A percentile compares a stretch with the other conserved stretches of the same genome.
These are phyloP conservation scores for Acinonyx jubatus DNA, from an alignment of 2,113 vertebrate species.

Conservation along the genomic window DNA sequence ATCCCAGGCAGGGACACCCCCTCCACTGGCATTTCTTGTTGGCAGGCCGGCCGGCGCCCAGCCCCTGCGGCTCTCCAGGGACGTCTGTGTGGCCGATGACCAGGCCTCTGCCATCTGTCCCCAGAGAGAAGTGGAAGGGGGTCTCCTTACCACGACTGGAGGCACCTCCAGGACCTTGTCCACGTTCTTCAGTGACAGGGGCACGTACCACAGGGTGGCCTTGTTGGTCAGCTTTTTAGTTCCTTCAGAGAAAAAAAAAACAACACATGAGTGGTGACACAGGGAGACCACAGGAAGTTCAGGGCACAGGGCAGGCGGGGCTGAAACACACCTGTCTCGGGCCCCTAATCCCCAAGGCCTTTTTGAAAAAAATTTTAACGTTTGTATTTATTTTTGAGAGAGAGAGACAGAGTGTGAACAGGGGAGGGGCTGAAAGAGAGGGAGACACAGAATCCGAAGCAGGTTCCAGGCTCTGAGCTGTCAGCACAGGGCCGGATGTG, in stretches of 20 bases:
- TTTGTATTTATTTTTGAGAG: too few species aligned
- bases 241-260: conserved; percentile 85
- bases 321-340: too few species aligned
- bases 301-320: too few species aligned
- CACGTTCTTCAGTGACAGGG: conserved; percentile 92
- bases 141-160: conserved; percentile 90
- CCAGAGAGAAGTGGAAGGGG: accelerated
- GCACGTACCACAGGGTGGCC: conserved; percentile 96
- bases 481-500: too few species aligned
- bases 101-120: neutral
- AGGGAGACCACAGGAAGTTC: neutral
- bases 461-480: too few species aligned
- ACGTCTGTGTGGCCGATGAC: neutral
- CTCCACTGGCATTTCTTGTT: neutral
- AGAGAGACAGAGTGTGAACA: too few species aligned
- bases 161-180: conserved; percentile 95
- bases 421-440: too few species aligned
- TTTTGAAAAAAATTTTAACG: too few species aligned
- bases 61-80: neutral
- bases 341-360: neutral
- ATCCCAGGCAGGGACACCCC: neutral
- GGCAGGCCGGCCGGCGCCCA: neutral
- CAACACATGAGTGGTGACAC: neutral
- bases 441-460: too few species aligned
- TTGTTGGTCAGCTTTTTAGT: conserved; percentile 94